Base-by-base conservation (phyloP, 2,797 vertebrate genomes). In the Coregonus sp. region DNA sequence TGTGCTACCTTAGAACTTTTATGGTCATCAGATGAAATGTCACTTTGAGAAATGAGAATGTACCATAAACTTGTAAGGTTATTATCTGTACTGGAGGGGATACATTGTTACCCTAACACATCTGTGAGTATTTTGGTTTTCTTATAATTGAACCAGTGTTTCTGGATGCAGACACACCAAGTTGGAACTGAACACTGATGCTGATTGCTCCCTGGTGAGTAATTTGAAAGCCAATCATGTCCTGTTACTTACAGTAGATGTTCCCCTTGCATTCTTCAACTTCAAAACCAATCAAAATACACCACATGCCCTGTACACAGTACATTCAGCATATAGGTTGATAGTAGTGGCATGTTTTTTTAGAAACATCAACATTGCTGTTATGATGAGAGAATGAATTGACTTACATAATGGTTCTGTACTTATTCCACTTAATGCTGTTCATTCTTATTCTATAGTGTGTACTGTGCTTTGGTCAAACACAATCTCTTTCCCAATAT, bases 1-100 rank as follows among this genome's bases (percentile, higher is more conserved):
- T 86, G 74, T 76, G 33, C 51, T 14, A 18, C 18, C 3, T n/a
- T 29, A 77, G 47, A 88, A 84, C 82, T 90, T 87, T 89, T 86
- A 89, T 84, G 86, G 76, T 79, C 75, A 84, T 81, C 82, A 59
- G 61, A 40, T 40, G 40, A 40, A 40, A 40, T 40, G 37, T 40
- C 6, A 40, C 37, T 40, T 40, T 40, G 37, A 40, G 37, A 40
- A 40, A 40, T 40, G 40, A 40, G 40, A 40, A 40, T 40, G 40
- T 25, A 25, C 25, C 25, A 25, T 40, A 9, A 40, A 40, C 6
- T 25, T 25, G 25, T 25, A 25, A 2, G 40, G 7, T 40, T 40
- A 40, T 40, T 40, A 40, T 40, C 7, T 40, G 9, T 40, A 40
- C 6, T 40, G 40, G 40, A 9, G 6, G 7, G 7, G 40, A 40